Evolutionary conservation across 2,113 vertebrate genomes (phyloP), one percentile per base, ranked within the genome.

Genomic region (Cairina moschata): DNA sequence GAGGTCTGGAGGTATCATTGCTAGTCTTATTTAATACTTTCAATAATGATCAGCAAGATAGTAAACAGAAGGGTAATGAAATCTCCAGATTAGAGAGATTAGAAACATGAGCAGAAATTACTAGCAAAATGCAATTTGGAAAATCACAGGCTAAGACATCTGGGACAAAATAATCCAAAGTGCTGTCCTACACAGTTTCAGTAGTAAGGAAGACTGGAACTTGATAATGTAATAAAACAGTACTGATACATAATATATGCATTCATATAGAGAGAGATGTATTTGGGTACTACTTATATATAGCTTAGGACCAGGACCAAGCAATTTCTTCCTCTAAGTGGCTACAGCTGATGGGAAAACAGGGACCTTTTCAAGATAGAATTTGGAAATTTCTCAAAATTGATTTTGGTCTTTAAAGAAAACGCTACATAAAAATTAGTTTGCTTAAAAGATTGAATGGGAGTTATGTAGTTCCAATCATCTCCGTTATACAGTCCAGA

Each of bases 71-170:
- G 2, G 3, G 52, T 73, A 92, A 88, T 75, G 59, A 95, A 83
- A 50, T 73, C 38, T 85, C 26, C 54, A 80, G 80, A 93, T 93
- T 44, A 90, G 32, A 90, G 23, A 17, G 29, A 88, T 86, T 86
- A 89, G 71, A 79, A 87, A 59, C 40, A 48, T 15, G 34, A 87
- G 2, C 48, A 62, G 50, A 93, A 85, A 83, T 85, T 75, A 76
- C 34, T 32, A 86, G 28, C 25, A 88, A 94, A 88, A 89, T 23
- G 38, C 23, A 76, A 72, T 90, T 74, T 94, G 21, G 13, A 50
- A 85, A 89, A 38, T 50, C 52, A 55, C n/a, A 42, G 28, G 3
- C 13, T 65, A 83, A 88, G 38, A 48, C 13, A 80, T 82, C 65
- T 55, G 66, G 76, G 89, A 62, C 8, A 86, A 82, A 82, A 63